These are phyloP conservation scores for Corythucha ciliata DNA, from an alignment of 2,888 invertebrate species.

Conservation along the genomic window DNA sequence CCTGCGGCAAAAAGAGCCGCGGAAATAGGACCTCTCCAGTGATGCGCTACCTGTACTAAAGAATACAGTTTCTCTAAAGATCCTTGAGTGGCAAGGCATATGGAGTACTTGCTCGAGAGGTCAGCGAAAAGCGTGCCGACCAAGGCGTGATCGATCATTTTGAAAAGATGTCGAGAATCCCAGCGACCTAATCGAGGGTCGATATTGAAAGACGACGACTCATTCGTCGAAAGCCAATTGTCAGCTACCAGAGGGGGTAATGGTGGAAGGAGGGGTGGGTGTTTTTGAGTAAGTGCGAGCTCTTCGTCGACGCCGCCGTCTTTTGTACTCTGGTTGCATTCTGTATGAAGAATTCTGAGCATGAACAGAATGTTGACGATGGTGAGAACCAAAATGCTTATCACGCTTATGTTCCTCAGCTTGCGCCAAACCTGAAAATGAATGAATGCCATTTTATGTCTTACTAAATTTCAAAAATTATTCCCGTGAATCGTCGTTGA, in stretches of 20 bases:
- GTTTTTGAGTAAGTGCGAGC: slow-evolving; percentile 10
- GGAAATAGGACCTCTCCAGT: slow-evolving; percentile 81
- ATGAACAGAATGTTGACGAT: slow-evolving; percentile 55
- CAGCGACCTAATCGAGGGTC: slow-evolving; percentile 62
- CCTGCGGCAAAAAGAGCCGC: slow-evolving; percentile 70
- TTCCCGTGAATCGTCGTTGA: too few species aligned
- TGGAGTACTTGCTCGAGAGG: slow-evolving; percentile 49
- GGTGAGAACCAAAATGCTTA: slow-evolving; percentile 55
- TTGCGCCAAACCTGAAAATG: slow-evolving; percentile 47
- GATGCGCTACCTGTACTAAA: slow-evolving; percentile 64
- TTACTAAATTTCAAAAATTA: neutral
- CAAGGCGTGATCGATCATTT: slow-evolving; percentile 46
- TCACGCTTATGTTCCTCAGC: slow-evolving; percentile 58
- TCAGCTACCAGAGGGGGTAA: slow-evolving; percentile 26
- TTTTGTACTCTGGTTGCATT: slow-evolving; percentile 41
- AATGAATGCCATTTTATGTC: too few species aligned
- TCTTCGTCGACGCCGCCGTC: too few species aligned
- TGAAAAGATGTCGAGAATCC: slow-evolving; percentile 61
- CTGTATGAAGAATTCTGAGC: slow-evolving; percentile 47
- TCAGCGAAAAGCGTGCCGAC: slow-evolving; percentile 57
- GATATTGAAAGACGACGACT: slow-evolving; percentile 42
- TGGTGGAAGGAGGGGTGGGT: slow-evolving; percentile 23
- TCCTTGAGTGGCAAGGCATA: slow-evolving; percentile 75
- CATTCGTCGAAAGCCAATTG: slow-evolving; percentile 21
- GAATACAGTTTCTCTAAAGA: slow-evolving; percentile 74